Evolutionary conservation across 2,797 vertebrate species (phyloP).

Genomic region (Xyrichtys novacula): DNA sequence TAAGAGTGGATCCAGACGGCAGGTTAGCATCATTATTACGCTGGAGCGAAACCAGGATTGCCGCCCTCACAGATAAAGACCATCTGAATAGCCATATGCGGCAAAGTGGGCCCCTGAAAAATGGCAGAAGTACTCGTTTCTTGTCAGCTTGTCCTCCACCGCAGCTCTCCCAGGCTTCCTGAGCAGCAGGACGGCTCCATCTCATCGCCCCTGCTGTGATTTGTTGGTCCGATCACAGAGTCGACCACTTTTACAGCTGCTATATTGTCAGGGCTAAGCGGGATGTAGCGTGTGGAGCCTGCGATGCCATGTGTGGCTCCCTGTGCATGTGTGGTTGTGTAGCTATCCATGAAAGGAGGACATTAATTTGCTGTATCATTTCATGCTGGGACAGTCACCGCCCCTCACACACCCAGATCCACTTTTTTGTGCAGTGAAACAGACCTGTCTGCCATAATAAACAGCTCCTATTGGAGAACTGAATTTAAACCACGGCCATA

Average conservation of each 20-base stretch:
- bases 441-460: constrained; percentile 81
- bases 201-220: constrained; percentile 78
- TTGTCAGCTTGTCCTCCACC: constrained; percentile 77
- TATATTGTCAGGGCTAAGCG: constrained; percentile 75
- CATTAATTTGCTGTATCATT: constrained; percentile 86
- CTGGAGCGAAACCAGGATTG: constrained; percentile 16
- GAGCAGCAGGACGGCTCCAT: constrained; percentile 51
- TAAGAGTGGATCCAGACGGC: constrained; percentile 27
- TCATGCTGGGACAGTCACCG: constrained; percentile 73
- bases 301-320: constrained; percentile 51
- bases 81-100: constrained; percentile 7
- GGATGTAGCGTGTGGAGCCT: constrained; percentile 71
- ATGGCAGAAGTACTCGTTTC: constrained; percentile 42
- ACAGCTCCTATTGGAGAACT: constrained; percentile 81
- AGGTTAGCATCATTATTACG: constrained; percentile 39
- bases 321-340: constrained; percentile 58
- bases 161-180: constrained; percentile 42
- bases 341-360: constrained; percentile 78
- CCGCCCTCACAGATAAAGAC: constrained; percentile 41
- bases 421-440: constrained; percentile 55
- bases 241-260: constrained; percentile 81
- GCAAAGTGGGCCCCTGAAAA: constrained; percentile 25
- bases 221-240: constrained; percentile 79
- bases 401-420: constrained; percentile 9
- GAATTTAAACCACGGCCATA: constrained; percentile 85